Percentiles rank a stretch among this genome's conserved stretches.
These are phyloP conservation scores for Nettapus auritus DNA, from an alignment of 2,113 vertebrate species.

Conservation along the genomic window DNA sequence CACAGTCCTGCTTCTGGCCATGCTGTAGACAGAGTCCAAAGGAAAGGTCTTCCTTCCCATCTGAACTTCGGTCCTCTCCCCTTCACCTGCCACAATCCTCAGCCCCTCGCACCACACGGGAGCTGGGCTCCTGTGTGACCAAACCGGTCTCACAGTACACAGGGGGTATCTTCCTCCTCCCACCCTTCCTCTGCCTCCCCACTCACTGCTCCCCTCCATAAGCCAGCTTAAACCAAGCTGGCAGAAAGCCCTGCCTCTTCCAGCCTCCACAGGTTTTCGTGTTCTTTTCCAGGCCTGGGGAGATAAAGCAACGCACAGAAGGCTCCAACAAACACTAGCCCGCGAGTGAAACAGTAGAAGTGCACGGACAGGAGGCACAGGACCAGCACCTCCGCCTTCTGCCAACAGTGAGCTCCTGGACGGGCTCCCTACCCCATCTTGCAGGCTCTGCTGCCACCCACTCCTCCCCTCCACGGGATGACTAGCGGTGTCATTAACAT, in stretches of 20 bases:
- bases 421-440: neutral
- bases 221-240: neutral
- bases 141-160: neutral
- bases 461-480: neutral
- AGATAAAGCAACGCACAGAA: neutral
- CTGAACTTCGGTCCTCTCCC: neutral
- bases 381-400: slow-evolving; percentile 1
- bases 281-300: neutral
- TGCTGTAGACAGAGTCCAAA: neutral
- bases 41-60: neutral
- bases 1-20: neutral
- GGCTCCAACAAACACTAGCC: neutral
- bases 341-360: neutral
- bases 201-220: neutral
- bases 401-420: neutral
- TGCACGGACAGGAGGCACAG: slow-evolving; percentile 18
- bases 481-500: neutral
- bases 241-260: neutral
- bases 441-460: neutral
- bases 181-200: neutral
- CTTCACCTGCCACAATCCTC: neutral
- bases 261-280: neutral
- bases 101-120: fast-evolving
- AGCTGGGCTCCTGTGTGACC: neutral
- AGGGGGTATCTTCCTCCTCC: neutral